Evolutionary conservation across 2,888 invertebrate genomes (phyloP), one percentile per base, ranked within the genome.

Genomic region (Octodonta nipae): DNA sequence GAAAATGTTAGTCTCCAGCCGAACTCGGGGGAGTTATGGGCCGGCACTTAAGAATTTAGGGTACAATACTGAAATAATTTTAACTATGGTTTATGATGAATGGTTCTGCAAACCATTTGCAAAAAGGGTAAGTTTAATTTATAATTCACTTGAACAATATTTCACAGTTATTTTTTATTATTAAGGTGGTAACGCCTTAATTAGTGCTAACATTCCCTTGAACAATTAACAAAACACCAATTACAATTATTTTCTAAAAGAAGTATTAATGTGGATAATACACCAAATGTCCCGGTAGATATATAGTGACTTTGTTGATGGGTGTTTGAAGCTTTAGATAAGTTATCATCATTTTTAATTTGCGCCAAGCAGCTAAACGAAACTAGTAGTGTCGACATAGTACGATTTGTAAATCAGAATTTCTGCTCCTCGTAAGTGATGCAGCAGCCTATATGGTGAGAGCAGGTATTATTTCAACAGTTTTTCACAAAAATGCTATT

Each of bases 141-240:
- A n/a, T n/a, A n/a, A n/a, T n/a, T n/a, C n/a, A n/a, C n/a, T n/a
- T n/a, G n/a, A 20, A 20, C 20, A 20, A 20, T 6, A 20, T 20
- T 20, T 20, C 20, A 20, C n/a, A n/a, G n/a, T n/a, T n/a, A 20
- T 20, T 20, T 20, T 20, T n/a, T 7, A 20, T 20, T 20, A 20
- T 20, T n/a, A n/a, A n/a, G n/a, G n/a, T n/a, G n/a, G 20, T 20
- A n/a, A 20, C n/a, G 20, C 20, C n/a, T 20, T n/a, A 6, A 20
- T 20, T 20, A 20, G 20, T 20, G 20, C 20, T 20, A 20, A 20
- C n/a, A 20, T 20, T n/a, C 20, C n/a, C n/a, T 20, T 20, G 20
- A 20, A 20, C n/a, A n/a, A 20, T 6, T 6, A 7, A n/a, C 20
- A 20, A 7, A 20, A 20, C n/a, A 20, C n/a, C n/a, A 20, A 20